A percentile compares a stretch with the other conserved stretches of the same genome.
phyloP scores from a whole-genome alignment of 2,797 vertebrate species.

The Momotus momota region DNA sequence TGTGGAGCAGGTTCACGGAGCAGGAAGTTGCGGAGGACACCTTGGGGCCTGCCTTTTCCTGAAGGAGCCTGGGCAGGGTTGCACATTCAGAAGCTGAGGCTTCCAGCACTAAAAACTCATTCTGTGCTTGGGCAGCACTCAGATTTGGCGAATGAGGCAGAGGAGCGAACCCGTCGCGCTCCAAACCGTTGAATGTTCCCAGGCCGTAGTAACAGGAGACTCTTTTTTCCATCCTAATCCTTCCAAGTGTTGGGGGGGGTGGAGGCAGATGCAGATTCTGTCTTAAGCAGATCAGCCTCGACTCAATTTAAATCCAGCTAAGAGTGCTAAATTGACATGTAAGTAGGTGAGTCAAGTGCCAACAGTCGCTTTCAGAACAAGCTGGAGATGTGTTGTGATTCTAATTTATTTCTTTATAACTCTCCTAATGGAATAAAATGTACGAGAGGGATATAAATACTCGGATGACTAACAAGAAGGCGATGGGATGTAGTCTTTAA shows the following conservation, averaged over 20 bases:
- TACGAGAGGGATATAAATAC: not conserved
- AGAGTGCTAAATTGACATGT: slow-evolving; percentile 21
- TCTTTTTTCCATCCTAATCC: not conserved
- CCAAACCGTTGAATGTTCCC: not conserved
- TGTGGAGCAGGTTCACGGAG: not conserved
- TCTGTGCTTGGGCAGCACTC: not conserved
- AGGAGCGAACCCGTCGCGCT: not conserved
- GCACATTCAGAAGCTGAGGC: accelerated
- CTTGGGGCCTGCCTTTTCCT: not conserved
- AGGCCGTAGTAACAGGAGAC: not conserved
- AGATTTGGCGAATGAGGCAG: not conserved
- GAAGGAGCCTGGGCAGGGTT: accelerated
- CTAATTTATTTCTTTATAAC: slow-evolving; percentile 54
- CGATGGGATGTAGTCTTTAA: not conserved
- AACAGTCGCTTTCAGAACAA: slow-evolving; percentile 32
- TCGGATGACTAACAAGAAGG: not conserved
- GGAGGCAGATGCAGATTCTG: not conserved
- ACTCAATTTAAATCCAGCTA: slow-evolving; percentile 40
- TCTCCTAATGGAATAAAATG: slow-evolving; percentile 47
- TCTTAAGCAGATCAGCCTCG: not conserved
- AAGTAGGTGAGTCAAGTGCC: slow-evolving; percentile 57
- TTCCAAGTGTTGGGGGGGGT: not conserved
- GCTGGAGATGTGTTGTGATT: slow-evolving; percentile 55
- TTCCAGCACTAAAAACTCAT: not conserved
- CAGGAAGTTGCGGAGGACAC: not conserved